Percentiles rank a stretch among this genome's conserved stretches.
Evolutionary conservation across 2,113 vertebrate genomes (phyloP).

Genomic region (Tursiops truncatus): DNA sequence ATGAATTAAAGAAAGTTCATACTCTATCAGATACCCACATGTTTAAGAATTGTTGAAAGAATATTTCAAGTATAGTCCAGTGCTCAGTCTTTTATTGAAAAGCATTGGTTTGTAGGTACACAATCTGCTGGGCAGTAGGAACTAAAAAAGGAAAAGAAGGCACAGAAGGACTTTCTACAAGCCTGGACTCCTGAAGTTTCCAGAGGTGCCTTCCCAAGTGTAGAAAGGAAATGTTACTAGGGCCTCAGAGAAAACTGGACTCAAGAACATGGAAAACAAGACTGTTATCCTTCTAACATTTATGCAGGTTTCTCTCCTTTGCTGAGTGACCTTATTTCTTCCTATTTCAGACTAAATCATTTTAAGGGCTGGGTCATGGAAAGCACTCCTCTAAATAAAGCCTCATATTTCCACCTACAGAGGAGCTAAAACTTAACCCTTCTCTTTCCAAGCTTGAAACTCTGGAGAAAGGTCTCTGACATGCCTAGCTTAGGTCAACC

Average conservation of each 20-base stretch:
- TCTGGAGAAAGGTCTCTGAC: not conserved
- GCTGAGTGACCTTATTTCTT: not conserved
- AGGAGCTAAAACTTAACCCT: not conserved
- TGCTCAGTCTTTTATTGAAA: not conserved
- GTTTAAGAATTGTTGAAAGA: not conserved
- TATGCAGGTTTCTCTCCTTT: not conserved
- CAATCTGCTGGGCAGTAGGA: not conserved
- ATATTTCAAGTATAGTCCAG: not conserved
- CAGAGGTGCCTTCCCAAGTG: not conserved
- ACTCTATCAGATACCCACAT: not conserved
- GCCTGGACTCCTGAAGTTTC: not conserved
- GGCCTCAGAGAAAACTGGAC: not conserved
- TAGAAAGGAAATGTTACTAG: not conserved
- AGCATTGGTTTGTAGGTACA: not conserved
- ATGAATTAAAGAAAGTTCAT: not conserved
- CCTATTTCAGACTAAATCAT: not conserved
- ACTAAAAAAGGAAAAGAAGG: not conserved
- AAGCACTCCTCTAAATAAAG: not conserved
- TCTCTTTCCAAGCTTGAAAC: not conserved
- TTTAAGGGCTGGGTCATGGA: not conserved
- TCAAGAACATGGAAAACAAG: not conserved
- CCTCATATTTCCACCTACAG: not conserved
- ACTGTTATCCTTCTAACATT: not conserved
- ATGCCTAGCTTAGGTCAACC: not conserved
- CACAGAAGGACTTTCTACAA: not conserved